Base-by-base conservation (phyloP, 2,888 invertebrate genomes). In the Leucoma salicis region DNA sequence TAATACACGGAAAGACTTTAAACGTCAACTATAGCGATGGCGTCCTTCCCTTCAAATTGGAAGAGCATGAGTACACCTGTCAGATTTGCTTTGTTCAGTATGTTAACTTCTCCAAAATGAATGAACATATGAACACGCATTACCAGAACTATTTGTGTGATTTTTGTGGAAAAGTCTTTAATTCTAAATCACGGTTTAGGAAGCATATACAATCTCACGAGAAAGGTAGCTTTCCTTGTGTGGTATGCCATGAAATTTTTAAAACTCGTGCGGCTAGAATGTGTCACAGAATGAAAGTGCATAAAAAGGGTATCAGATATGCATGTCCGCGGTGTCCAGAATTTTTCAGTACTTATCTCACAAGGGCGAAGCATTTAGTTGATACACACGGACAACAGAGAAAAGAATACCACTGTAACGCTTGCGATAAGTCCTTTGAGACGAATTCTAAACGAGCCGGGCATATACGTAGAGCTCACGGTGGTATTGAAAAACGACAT, bases 81-180 rank as follows among this genome's bases (percentile, higher is more conserved):
- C 87, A 88, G 50, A 73, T 74, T 42, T 89, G 89, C 51, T 70
- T 65, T 5, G 54, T 53, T 1, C 48, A 59, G 25, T 84, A 79
- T 37, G 38, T 56, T 0, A 79, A 66, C 11, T 88, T 88, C 34
- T 46, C 77, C 0, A 83, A 81, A 66, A 66, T 84, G 14, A 87
- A 88, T 38, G 79, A 80, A 31, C 89, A 89, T 31, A 88, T 89
- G 76, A 89, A 88, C 33, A 70, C 63, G 0, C 89, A 89, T 52
- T 88, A 78, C 49, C 78, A 79, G 38, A 88, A 89, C 46, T 79
- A 88, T 31, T 58, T 89, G 34, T 89, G 89, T 31, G 85, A 87
- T 38, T 61, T 73, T 1, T 89, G 89, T 31, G 89, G 89, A 0
- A 89, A 88, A 46, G 77, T 78, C 0, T 89, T 88, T 40, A 69